Evolutionary conservation across 2,888 invertebrate species (phyloP), one percentile per base, ranked within the genome.

Genomic region (Andrena minutula): DNA sequence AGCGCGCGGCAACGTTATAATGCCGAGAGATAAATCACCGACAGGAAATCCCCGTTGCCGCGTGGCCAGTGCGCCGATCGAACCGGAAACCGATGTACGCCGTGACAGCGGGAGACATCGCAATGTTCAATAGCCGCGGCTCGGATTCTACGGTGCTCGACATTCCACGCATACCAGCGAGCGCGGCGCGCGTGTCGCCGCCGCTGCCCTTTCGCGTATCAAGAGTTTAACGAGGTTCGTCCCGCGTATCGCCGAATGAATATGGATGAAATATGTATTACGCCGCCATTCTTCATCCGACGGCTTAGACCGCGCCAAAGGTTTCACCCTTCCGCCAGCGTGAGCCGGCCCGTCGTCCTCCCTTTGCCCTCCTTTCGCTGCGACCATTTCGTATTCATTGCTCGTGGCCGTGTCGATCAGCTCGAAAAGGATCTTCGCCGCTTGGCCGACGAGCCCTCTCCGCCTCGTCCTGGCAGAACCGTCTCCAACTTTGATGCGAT

Each of bases 301-400:
- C 88, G 86, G 90, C 86, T 88, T 89, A 91, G 89, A 88, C 88
- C 86, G 83, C 85, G 83, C 85, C 86, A 83, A 88, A 85, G 84
- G 83, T 89, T 63, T 79, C 82, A 28, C 63, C 68, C 41, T 41
- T n/a, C 53, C 5, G 4, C 23, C 26, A 20, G n/a, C 16, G 16
- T 8, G 2, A 26, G 12, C 30, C 10, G 26, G 26, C 8, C 35
- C 56, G 8, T 3, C 16, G 30, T 32, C 56, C 41, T 1, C 68
- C 49, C n/a, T 49, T 35, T 49, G 66, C 68, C 61, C 66, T n/a
- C 56, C 28, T 32, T 28, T 16, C 70, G 61, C 8, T 51, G 61
- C 69, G 78, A 76, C 66, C 86, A 90, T 91, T 92, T 90, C 88
- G 89, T 91, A 92, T 92, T 92, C 92, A 91, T 91, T 88, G 90